These are phyloP conservation scores for Xestia ashworthii DNA, from an alignment of 2,888 invertebrate species.

Conservation along the genomic window DNA sequence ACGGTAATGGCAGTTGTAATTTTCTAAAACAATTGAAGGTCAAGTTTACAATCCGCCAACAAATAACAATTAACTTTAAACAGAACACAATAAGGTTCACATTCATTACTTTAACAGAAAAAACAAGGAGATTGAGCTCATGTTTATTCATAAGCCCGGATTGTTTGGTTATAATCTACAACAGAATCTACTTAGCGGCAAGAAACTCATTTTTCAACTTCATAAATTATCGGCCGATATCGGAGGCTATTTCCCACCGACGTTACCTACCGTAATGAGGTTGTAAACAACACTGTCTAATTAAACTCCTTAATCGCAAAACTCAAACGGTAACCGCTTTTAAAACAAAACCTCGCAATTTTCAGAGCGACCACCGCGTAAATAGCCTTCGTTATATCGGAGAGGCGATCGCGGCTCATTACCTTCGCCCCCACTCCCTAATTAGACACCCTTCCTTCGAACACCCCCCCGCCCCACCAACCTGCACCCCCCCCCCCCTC, in stretches of 20 bases:
- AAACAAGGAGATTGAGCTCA: slow-evolving; percentile 74
- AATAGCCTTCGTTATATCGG: slow-evolving; percentile 90
- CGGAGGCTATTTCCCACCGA: slow-evolving; percentile 82
- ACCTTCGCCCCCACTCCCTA: slow-evolving; percentile 87
- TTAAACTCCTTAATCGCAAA: slow-evolving; percentile 91
- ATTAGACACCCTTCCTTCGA: slow-evolving; percentile 85
- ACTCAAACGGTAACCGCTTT: slow-evolving; percentile 90
- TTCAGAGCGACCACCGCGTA: slow-evolving; percentile 89
- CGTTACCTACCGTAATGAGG: slow-evolving; percentile 87
- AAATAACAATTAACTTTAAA: slow-evolving; percentile 66
- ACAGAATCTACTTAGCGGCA: slow-evolving; percentile 81
- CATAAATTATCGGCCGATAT: slow-evolving; percentile 89
- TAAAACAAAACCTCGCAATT: slow-evolving; percentile 90
- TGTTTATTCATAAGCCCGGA: slow-evolving; percentile 82
- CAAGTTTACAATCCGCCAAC: slow-evolving; percentile 56
- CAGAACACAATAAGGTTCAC: slow-evolving; percentile 64
- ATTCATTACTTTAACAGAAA: slow-evolving; percentile 56
- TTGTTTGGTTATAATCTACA: slow-evolving; percentile 81
- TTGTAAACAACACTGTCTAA: slow-evolving; percentile 90
- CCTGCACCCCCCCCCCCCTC: slow-evolving; percentile 63
- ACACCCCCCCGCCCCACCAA: slow-evolving; percentile 61
- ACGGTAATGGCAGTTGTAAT: slow-evolving; percentile 67
- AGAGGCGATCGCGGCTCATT: slow-evolving; percentile 90
- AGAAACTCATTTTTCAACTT: slow-evolving; percentile 88
- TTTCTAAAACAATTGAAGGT: slow-evolving; percentile 79